Conservation (phyloP, 2,888 invertebrate genomes). For the Cryptocephalus moraei region DNA sequence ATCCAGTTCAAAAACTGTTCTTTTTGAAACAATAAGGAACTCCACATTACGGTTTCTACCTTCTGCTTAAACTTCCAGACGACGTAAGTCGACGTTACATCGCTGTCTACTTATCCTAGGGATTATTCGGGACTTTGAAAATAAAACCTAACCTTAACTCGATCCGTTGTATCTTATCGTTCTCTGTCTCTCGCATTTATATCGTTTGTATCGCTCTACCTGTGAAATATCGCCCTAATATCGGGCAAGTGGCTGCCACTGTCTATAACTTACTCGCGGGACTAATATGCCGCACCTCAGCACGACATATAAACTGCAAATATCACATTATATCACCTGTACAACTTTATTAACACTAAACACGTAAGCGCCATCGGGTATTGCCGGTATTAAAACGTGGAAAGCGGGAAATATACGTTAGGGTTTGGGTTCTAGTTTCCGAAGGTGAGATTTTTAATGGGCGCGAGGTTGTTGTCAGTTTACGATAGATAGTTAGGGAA, state of each 20-base stretch:
- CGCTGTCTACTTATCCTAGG: too few species aligned
- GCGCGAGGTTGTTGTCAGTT: too few species aligned
- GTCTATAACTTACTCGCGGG: constrained; percentile 20
- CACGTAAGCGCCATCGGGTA: constrained; percentile 1
- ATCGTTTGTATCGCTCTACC: constrained; percentile 21
- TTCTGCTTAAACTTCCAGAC: too few species aligned
- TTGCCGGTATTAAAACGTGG: background rate
- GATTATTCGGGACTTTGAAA: too few species aligned
- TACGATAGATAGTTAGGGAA: too few species aligned
- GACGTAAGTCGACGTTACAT: too few species aligned
- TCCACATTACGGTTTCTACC: too few species aligned
- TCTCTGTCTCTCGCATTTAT: background rate
- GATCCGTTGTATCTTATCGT: too few species aligned
- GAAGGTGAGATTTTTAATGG: too few species aligned
- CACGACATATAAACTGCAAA: constrained; percentile 20
- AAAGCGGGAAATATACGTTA: background rate
- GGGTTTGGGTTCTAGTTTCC: background rate
- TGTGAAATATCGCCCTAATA: constrained; percentile 34
- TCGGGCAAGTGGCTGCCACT: constrained; percentile 19
- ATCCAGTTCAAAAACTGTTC: too few species aligned
- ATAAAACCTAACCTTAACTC: too few species aligned
- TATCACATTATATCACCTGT: constrained; percentile 15
- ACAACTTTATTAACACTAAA: constrained; percentile 12
- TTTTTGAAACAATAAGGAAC: too few species aligned
- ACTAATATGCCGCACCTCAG: constrained; percentile 21